phyloP scores from a whole-genome alignment of 2,888 invertebrate species.

The Liposcelis brunnea region DNA sequence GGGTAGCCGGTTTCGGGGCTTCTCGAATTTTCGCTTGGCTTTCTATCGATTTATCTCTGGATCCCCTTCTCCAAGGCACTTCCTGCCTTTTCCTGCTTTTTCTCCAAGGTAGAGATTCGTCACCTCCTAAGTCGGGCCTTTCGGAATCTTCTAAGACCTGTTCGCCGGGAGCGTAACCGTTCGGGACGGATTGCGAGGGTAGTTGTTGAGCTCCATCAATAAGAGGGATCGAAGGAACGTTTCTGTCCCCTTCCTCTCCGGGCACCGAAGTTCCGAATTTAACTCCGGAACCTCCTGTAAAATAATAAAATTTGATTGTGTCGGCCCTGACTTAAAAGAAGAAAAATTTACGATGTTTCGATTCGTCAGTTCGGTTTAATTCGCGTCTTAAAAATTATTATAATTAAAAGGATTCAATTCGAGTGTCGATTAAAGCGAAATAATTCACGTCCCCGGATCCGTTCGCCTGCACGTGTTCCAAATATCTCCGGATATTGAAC shows the following conservation, averaged over 20 bases:
- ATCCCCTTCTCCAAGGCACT: background rate
- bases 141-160: slow-evolving; percentile 12
- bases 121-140: slow-evolving; percentile 33
- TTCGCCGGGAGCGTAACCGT: background rate
- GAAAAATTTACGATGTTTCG: no score
- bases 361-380: no score
- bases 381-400: no score
- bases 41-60: background rate
- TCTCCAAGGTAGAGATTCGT: slow-evolving; percentile 36
- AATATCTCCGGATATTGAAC: no score
- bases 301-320: slow-evolving; percentile 15
- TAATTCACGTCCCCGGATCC: no score
- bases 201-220: background rate
- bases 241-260: slow-evolving; percentile 24
- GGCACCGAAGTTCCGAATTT: slow-evolving; percentile 28
- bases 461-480: no score
- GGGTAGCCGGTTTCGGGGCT: slow-evolving; percentile 16
- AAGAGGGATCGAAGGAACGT: slow-evolving; percentile 10
- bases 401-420: background rate
- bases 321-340: background rate
- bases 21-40: background rate
- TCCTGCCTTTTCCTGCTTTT: slow-evolving; percentile 6
- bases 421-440: background rate
- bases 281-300: slow-evolving; percentile 33
- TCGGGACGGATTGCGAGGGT: background rate